Conservation (phyloP, 2,797 vertebrate species). For the Champsocephalus esox region DNA sequence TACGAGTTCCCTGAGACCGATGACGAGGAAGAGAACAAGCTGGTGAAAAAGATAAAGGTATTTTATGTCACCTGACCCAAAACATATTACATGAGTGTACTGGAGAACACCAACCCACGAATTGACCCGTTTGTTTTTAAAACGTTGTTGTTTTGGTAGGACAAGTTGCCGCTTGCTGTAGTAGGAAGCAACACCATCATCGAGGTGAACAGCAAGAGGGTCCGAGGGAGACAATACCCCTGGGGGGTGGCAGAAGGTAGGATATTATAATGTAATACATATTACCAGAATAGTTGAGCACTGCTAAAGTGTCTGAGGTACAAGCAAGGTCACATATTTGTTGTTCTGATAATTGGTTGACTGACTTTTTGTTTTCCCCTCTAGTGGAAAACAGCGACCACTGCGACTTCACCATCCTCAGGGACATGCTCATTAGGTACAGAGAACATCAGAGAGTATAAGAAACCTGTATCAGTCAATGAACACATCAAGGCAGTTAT, state of each 20-base stretch:
- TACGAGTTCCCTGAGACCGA: constrained; percentile 99
- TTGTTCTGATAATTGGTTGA: background rate
- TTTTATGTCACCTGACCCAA: background rate
- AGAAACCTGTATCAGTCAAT: background rate
- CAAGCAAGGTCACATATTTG: background rate
- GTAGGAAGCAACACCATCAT: constrained; percentile 99
- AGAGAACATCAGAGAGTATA: background rate
- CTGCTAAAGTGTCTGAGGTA: background rate
- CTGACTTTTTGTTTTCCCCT: constrained; percentile 13
- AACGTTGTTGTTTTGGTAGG: constrained; percentile 78
- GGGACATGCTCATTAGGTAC: constrained; percentile 99
- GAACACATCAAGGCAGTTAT: background rate
- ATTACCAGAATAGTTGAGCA: background rate
- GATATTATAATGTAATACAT: background rate
- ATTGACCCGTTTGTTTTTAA: background rate
- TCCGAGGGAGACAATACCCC: constrained; percentile 96
- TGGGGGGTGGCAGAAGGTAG: constrained; percentile 99
- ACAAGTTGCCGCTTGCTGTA: constrained; percentile 97
- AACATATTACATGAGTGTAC: rapidly evolving
- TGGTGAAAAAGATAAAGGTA: constrained; percentile 99
- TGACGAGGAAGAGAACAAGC: constrained; percentile 97
- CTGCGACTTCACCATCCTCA: constrained; percentile 98
- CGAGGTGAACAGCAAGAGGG: constrained; percentile 94
- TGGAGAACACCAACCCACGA: background rate
- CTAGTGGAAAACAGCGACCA: constrained; percentile 98